Evolutionary conservation across 2,888 invertebrate genomes (phyloP).

Genomic region (Marasmarcha lunaedactyla): DNA sequence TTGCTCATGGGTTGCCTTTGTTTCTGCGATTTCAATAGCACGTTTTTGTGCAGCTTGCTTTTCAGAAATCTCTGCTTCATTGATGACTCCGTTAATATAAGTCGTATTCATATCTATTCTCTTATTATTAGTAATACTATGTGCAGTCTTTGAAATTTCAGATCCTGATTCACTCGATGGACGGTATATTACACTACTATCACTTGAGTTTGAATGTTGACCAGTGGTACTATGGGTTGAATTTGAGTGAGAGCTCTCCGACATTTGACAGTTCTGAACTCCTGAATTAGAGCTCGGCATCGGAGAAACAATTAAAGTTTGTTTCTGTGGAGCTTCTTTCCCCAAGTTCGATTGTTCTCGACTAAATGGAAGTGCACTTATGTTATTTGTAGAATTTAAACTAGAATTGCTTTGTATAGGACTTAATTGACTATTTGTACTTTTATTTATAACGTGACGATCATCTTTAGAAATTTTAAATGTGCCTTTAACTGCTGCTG

Average conservation of each 20-base stretch:
- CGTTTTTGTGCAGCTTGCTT: constrained; percentile 56
- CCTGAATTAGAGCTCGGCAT: constrained; percentile 72
- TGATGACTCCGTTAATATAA: constrained; percentile 63
- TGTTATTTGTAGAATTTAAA: constrained; percentile 65
- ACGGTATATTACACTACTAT: constrained; percentile 79
- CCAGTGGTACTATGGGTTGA: constrained; percentile 74
- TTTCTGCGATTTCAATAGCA: constrained; percentile 28
- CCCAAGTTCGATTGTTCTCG: constrained; percentile 65
- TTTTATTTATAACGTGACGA: constrained; percentile 63
- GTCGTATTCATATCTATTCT: constrained; percentile 63
- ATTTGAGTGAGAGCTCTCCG: constrained; percentile 75
- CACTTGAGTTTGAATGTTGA: constrained; percentile 78
- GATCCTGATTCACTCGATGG: constrained; percentile 80
- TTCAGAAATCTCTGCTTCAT: constrained; percentile 64
- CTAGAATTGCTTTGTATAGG: constrained; percentile 70
- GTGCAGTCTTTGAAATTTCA: constrained; percentile 60
- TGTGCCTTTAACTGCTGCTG: constrained; percentile 91
- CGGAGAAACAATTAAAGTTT: constrained; percentile 77
- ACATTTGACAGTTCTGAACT: constrained; percentile 63
- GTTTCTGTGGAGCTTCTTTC: constrained; percentile 63
- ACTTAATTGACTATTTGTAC: constrained; percentile 67
- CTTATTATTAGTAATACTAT: constrained; percentile 59
- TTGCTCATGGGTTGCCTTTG: constrained; percentile 42
- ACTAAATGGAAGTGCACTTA: constrained; percentile 56
- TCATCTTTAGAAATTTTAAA: constrained; percentile 77